These are phyloP conservation scores for Erebia epiphron DNA, from an alignment of 2,888 invertebrate species.

Conservation along the genomic window DNA sequence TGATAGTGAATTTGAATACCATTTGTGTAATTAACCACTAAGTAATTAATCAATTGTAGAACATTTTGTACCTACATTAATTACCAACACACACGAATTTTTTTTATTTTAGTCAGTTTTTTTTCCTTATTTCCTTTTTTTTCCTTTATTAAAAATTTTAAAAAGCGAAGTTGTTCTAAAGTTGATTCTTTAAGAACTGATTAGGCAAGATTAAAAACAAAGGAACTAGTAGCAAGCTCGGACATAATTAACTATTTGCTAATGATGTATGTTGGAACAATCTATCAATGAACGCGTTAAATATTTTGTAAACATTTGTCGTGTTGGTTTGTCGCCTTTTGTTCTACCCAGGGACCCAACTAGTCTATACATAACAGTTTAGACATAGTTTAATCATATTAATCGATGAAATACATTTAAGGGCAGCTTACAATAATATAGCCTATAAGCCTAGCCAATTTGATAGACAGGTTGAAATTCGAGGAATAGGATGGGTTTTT, in stretches of 20 bases:
- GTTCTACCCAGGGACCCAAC: neutral
- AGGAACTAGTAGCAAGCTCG: neutral
- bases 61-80: neutral
- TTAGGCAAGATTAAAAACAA: neutral
- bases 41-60: neutral
- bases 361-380: neutral
- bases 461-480: too few species aligned
- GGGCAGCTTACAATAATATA: too few species aligned
- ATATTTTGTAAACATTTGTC: slow-evolving; percentile 34
- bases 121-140: too few species aligned
- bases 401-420: too few species aligned
- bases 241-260: neutral
- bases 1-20: neutral
- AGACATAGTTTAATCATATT: too few species aligned
- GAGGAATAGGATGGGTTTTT: neutral
- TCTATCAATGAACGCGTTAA: slow-evolving; percentile 24
- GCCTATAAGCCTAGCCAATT: too few species aligned
- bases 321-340: slow-evolving; percentile 13
- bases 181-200: neutral
- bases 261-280: slow-evolving; percentile 17
- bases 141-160: too few species aligned
- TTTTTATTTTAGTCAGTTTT: too few species aligned
- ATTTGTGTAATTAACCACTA: neutral
- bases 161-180: too few species aligned
- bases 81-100: too few species aligned